Evolutionary conservation across 1,140 invertebrate genomes (phyloP).

Genomic region (Ridgeia piscesae): DNA sequence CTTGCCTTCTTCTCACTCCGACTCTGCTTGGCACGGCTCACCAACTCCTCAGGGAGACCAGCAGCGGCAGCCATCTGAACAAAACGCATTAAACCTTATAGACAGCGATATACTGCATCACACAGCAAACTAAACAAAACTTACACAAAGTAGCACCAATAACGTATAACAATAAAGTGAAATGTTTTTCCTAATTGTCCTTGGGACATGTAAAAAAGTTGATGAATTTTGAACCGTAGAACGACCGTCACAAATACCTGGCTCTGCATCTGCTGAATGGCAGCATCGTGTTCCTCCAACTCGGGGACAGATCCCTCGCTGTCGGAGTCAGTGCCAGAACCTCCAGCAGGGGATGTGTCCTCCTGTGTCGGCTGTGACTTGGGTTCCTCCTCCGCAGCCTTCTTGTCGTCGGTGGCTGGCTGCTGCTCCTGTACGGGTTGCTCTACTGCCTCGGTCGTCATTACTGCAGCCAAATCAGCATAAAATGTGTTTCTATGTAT

Average conservation of each 20-base stretch:
- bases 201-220: too few species aligned
- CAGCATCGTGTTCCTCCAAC: constrained; percentile 72
- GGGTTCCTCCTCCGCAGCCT: not conserved
- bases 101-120: not conserved
- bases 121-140: not conserved
- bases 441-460: constrained; percentile 48
- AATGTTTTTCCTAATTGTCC: too few species aligned
- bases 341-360: constrained; percentile 37
- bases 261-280: constrained; percentile 30
- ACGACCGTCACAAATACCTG: constrained; percentile 25
- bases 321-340: constrained; percentile 71
- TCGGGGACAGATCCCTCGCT: constrained; percentile 87
- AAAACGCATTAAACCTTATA: constrained; percentile 7
- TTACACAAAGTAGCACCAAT: not conserved
- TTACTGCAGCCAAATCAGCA: constrained; percentile 21
- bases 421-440: constrained; percentile 39
- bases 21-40: constrained; percentile 95
- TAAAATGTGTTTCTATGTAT: too few species aligned
- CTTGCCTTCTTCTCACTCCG: constrained; percentile 98
- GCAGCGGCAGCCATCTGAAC: constrained; percentile 64
- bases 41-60: constrained; percentile 78
- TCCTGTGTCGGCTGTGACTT: not conserved
- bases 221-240: too few species aligned
- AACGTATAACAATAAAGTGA: too few species aligned
- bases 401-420: not conserved